Base-by-base conservation (phyloP, 2,888 invertebrate genomes). In the Bimastos eiseni region DNA sequence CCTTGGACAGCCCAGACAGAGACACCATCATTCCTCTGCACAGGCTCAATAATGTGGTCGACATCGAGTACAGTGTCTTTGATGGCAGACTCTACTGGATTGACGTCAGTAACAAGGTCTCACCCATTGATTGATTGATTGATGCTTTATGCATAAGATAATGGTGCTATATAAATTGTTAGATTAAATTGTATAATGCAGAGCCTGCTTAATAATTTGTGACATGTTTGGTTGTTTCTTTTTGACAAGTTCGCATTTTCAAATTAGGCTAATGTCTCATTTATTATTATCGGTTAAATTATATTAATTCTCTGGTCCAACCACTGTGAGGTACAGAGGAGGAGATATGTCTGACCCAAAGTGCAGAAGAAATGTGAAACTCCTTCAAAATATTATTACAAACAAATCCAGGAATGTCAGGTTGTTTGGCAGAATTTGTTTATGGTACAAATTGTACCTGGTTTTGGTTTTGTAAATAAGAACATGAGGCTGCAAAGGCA, bases 61-160 rank as follows among this genome's bases (percentile, higher is more conserved):
- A 97, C 0, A 96, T 98, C 0, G 98, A 98, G 94, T 98, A 97
- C 94, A 97, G 98, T 94, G 97, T 97, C 96, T 96, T 96, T 90
- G 96, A 96, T 91, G 97, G 97, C 93, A 95, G 96, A 83, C 96
- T 98, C 86, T 97, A 97, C 94, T 98, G 97, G 94, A 97, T 98
- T 0, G 98, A 98, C 95, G 96, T 97, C 83, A 97, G 97, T 94
- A 96, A 97, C 0, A 97, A 97, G 95, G 95, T 95, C 92, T 33
- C 17, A 6, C 1, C 24, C 37, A 36, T n/a, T n/a, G n/a, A n/a
- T n/a, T n/a, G n/a, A n/a, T n/a, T n/a, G 83, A n/a, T n/a, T n/a
- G n/a, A n/a, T n/a, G n/a, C n/a, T n/a, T n/a, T n/a, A n/a, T n/a
- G n/a, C n/a, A n/a, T n/a, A n/a, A n/a, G n/a, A n/a, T n/a, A n/a